Base-by-base conservation (phyloP, 2,888 invertebrate species). In the Tethea ocularis region DNA sequence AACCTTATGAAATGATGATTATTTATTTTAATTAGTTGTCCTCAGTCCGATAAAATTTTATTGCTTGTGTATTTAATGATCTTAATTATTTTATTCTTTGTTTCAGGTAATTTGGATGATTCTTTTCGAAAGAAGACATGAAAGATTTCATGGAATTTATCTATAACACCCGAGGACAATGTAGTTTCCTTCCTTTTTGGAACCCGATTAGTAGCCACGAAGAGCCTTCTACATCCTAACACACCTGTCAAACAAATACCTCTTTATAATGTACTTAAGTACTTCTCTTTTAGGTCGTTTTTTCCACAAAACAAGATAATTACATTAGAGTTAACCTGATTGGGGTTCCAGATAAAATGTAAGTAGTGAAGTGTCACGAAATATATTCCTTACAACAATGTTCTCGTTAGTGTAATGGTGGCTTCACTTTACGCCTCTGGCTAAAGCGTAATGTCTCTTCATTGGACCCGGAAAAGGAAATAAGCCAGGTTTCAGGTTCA, bases 391-490 rank as follows among this genome's bases (percentile, higher is more conserved):
- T 60, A 62, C 51, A 58, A 63, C 66, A 68, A 68, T 67, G 62
- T 62, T 61, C 65, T 68, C 66, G 66, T 71, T 68, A 73, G 72
- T 67, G 67, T 68, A 74, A 75, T 71, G 69, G 68, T 65, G 26
- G 57, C 64, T 20, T 46, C 46, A 46, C 46, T 46, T 46, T 46
- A 20, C 46, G 46, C 20, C 46, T 46, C 46, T 10, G 10, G 46
- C 46, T 46, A 15, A 20, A 15, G 20, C 20, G 36, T 36, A 41
- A n/a, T 46, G 20, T 46, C 46, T 46, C 46, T 46, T 46, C 46
- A 46, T 46, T 20, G 7, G 7, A 46, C 17, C 20, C 17, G 10
- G 46, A 20, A 46, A 33, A 38, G 38, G 46, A 46, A 46, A 2
- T 17, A 46, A 46, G 17, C 20, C 20, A 46, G 20, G 17, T 20